These are phyloP conservation scores for Eupleurogrammus muticus DNA, from an alignment of 2,797 vertebrate species.

Conservation along the genomic window DNA sequence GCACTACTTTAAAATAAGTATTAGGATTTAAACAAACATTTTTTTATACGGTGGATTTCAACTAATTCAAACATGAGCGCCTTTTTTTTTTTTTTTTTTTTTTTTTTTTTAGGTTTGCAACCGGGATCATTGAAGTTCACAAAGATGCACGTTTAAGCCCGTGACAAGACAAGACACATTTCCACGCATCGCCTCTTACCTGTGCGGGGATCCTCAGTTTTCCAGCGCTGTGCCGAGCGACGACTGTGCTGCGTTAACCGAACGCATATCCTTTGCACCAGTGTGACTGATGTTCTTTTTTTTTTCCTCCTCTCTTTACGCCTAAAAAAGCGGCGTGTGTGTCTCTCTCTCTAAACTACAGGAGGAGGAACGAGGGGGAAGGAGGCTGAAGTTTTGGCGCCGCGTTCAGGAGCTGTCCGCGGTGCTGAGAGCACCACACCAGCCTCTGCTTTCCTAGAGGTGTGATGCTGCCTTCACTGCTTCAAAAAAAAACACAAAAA, in stretches of 20 bases:
- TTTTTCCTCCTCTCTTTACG: too few relatives aligned
- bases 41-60: neutral
- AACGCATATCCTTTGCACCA: slow-evolving; percentile 57
- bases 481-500: slow-evolving; percentile 59
- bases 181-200: slow-evolving; percentile 67
- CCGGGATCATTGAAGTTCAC: slow-evolving; percentile 33
- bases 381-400: slow-evolving; percentile 67
- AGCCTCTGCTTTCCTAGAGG: slow-evolving; percentile 59
- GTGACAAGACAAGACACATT: neutral
- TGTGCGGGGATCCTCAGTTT: slow-evolving; percentile 57
- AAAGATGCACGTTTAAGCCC: slow-evolving; percentile 7
- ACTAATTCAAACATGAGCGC: slow-evolving; percentile 1
- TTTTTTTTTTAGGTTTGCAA: neutral
- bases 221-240: slow-evolving; percentile 57
- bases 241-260: slow-evolving; percentile 16
- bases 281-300: neutral
- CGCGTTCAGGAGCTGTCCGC: slow-evolving; percentile 53
- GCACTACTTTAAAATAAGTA: neutral
- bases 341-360: slow-evolving; percentile 24
- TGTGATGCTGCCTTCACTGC: slow-evolving; percentile 35
- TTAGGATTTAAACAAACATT: neutral
- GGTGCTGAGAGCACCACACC: slow-evolving; percentile 71
- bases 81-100: too few relatives aligned
- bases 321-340: slow-evolving; percentile 4
- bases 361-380: slow-evolving; percentile 18